A percentile compares a stretch with the other conserved stretches of the same genome.
Evolutionary conservation across 2,888 invertebrate species (phyloP).

Genomic region (Agrotis segetum): DNA sequence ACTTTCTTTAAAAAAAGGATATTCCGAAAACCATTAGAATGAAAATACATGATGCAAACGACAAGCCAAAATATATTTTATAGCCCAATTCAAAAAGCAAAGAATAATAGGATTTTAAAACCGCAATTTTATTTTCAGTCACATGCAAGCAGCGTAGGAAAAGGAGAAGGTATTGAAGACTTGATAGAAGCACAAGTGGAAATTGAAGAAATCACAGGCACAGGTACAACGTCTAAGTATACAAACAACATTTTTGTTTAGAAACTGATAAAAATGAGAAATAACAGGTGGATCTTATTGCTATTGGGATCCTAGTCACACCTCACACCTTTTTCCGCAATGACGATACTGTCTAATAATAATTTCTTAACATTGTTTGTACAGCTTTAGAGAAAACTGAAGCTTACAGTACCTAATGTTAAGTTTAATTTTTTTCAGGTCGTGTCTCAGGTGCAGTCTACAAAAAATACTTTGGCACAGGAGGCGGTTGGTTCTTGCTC

Average conservation of each 20-base stretch:
- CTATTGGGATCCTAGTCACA: not conserved
- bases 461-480: slow-evolving; percentile 93
- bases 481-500: slow-evolving; percentile 91
- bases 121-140: slow-evolving; percentile 73
- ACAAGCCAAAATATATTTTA: not conserved
- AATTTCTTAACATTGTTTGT: no score
- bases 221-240: slow-evolving; percentile 82
- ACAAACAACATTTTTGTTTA: no score
- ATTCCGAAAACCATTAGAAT: not conserved
- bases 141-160: slow-evolving; percentile 70
- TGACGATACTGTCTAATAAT: not conserved
- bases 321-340: not conserved
- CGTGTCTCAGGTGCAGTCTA: slow-evolving; percentile 92
- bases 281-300: no score
- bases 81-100: not conserved
- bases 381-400: no score
- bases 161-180: slow-evolving; percentile 58
- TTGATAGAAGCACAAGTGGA: slow-evolving; percentile 85
- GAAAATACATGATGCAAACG: not conserved
- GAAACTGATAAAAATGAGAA: no score
- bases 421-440: slow-evolving; percentile 69
- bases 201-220: slow-evolving; percentile 92
- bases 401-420: not conserved
- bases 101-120: not conserved
- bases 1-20: no score